Base-by-base conservation (phyloP, 2,888 invertebrate species). In the Dioctria rufipes region DNA sequence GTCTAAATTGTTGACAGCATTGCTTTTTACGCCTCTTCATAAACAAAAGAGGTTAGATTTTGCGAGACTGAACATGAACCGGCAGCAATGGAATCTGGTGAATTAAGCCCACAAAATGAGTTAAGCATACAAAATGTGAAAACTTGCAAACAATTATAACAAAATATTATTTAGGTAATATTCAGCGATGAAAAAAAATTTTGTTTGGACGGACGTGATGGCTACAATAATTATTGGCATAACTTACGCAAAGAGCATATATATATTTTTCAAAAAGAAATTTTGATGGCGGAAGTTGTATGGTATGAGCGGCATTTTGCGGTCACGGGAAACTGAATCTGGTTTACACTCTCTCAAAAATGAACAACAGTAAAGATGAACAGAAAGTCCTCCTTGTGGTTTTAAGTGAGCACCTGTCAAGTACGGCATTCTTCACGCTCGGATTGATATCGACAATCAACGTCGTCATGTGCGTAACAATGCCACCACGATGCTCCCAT, bases 141-240 rank as follows among this genome's bases (percentile, higher is more conserved):
- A 25, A 25, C 25, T 25, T 25, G 25, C 25, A 25, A 25, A 25
- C 25, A 25, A 25, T 51, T 51, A 51, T 4, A 40, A 40, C 4
- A 37, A 4, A 40, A 2, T 37, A 37, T 69, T 49, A 25, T 51
- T n/a, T 4, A 77, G 73, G 79, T 69, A 3, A 69, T 80, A 40
- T 75, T 51, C 54, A 65, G 51, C n/a, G 75, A 75, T 40, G 65
- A 71, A 60, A 80, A 78, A 49, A 78, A 78, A 66, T 78, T 54
- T 9, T 66, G 79, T 73, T 73, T 80, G 42, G 73, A 82, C 77
- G 78, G 78, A 8, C 80, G 80, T 25, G 25, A 25, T 25, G 25
- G 25, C 25, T 25, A 25, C 25, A 25, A 25, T 2, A 25, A 25
- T 25, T 25, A 80, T 46, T 82, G 77, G 63, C 75, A 63, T 5